Evolutionary conservation across 1,140 invertebrate species (phyloP), one percentile per base, ranked within the genome.

Genomic region (Arion vulgaris): DNA sequence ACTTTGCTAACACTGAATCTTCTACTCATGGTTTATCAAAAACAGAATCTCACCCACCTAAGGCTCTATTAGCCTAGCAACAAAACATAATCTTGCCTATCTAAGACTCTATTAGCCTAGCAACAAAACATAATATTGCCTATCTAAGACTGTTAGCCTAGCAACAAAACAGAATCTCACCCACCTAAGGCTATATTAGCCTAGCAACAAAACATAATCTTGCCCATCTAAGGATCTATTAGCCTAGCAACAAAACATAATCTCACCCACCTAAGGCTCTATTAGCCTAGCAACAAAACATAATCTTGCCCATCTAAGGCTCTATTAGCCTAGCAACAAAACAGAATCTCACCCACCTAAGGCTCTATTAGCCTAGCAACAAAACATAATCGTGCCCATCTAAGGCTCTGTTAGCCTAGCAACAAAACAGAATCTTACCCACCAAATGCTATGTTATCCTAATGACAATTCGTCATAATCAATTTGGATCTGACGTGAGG

Each of bases 1-100:
- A 91, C 72, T 45, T 89, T 39, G 81, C 78, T 51, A 85, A 85
- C 4, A 39, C 77, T 41, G 45, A 80, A 62, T 80, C 78, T 71
- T 76, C 78, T 79, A n/a, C 23, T 32, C 69, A 76, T 49, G 28
- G 62, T 28, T 15, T 57, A 41, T 32, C 38, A 9, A 82, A 77
- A 68, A 38, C 45, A 41, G 72, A 79, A 36, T 9, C 77, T 34
- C 74, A 49, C 34, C 32, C 41, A 17, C 80, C 78, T 34, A 86
- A 84, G 68, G 81, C 83, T n/a, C 45, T 81, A 34, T 49, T 80
- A n/a, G 80, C 81, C n/a, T n/a, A n/a, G n/a, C n/a, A n/a, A n/a
- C 9, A 81, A 76, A 68, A 36, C 45, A 38, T 53, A 78, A 32
- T 7, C 77, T 32, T 66, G 34, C 41, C 28, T 32, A 7, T 75